Evolutionary conservation across 2,113 vertebrate genomes (phyloP), one percentile per base, ranked within the genome.

Genomic region (Centropus unirufus): DNA sequence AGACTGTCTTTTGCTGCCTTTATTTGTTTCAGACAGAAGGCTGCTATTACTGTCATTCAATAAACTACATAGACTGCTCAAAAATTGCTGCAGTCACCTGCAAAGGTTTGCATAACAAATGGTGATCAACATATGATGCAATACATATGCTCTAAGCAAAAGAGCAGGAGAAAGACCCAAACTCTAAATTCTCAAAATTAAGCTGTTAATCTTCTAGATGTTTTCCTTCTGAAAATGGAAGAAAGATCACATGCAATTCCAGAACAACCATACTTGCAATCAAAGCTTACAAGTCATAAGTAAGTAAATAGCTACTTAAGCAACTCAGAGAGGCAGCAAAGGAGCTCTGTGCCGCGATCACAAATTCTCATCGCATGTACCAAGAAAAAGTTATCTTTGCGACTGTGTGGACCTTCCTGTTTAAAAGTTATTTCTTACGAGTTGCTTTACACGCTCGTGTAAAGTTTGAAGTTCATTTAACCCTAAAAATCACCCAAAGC

Each of bases 401-500:
- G n/a, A 3, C 21, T 49, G 1, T 6, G 18, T 0, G 1, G 8
- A 8, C 27, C 8, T 29, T n/a, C 15, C 42, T 46, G 26, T 13
- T 57, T 11, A 29, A 17, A 55, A 29, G 24, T 16, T 44, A 23
- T 34, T 34, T 23, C 21, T 54, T 16, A 39, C 8, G 18, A 57
- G 8, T 12, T 5, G 23, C 16, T 57, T 44, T 11, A 1, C 64
- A 42, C 0, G 4, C 18, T 42, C 20, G 4, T 5, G 36, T 36
- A 14, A 3, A 10, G 13, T 20, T 57, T 70, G 17, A 74, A 86
- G 19, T 5, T 0, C 36, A 14, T 0, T 6, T 34, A 73, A 51
- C 20, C 0, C 22, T 8, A 51, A 54, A 77, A 72, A 3, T 8
- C 5, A 18, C 59, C 5, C 44, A 18, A 81, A 49, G 18, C 11